Base-by-base conservation (phyloP, 1,140 invertebrate genomes). In the Macrosteles quadrilineatus region DNA sequence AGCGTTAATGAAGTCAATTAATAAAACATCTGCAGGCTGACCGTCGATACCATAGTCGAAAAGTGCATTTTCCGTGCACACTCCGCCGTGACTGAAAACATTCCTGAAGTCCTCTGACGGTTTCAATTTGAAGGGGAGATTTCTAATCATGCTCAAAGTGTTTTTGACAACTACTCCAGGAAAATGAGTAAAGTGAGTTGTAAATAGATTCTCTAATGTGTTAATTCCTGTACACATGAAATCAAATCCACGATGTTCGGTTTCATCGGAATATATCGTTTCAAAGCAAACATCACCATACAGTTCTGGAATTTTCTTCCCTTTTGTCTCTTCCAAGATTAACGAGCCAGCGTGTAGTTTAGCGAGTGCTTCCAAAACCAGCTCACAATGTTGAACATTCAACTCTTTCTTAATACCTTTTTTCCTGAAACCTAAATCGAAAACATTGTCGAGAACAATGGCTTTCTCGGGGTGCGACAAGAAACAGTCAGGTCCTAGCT, bases 211-310 rank as follows among this genome's bases (percentile, higher is more conserved):
- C 23, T 47, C 57, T 2, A 70, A 17, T 4, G 40, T 27, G 11
- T 70, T 53, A 9, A 64, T 64, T 12, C 31, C 45, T 1, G 68
- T 32, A 30, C 29, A 50, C 36, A 64, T 36, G 43, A 63, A 50
- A 47, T 70, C 21, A 21, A 50, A 59, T 17, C 68, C 68, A 19
- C 57, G 68, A 43, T 70, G 68, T 17, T 70, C 25, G 9, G 36
- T 45, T 6, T 47, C 47, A 31, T 64, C 50, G 14, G 36, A 59
- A 30, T 14, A 70, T 21, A 70, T 21, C 6, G 57, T 64, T 50
- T 70, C 68, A 43, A 29, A 45, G 6, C 63, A 29, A 12, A 64
- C 4, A n/a, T 50, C 68, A 2, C 36, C 36, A 50, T 64, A 70
- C 25, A 47, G 14, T 6, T 63, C 43, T 27, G 43, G 25, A 17